These are phyloP conservation scores for Fragum whitleyi DNA, from an alignment of 2,888 invertebrate genomes.

Conservation along the genomic window DNA sequence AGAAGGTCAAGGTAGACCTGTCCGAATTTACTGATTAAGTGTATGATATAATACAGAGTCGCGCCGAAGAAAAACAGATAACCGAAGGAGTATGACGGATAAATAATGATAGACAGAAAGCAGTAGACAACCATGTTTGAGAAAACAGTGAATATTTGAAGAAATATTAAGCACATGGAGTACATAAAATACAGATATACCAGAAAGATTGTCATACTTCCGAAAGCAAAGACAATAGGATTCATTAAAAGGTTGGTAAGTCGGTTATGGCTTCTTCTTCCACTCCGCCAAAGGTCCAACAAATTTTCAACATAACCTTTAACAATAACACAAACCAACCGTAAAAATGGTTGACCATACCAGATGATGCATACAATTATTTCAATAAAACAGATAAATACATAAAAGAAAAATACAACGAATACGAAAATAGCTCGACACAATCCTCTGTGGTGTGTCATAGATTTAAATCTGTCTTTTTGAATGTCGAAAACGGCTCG, in stretches of 20 bases:
- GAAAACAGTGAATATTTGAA: constrained; percentile 43
- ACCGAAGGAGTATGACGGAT: constrained; percentile 42
- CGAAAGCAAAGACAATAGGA: constrained; percentile 9
- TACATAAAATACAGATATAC: constrained; percentile 36
- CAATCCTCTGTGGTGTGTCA: neutral
- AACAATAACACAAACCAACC: constrained; percentile 30
- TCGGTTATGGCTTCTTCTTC: neutral
- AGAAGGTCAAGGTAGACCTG: constrained; percentile 43
- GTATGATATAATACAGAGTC: constrained; percentile 46
- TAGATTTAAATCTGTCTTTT: neutral
- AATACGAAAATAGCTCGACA: neutral
- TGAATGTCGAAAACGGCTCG: constrained; percentile 34
- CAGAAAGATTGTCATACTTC: neutral
- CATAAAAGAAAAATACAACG: constrained; percentile 11
- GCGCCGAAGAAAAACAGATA: constrained; percentile 49
- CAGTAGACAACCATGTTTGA: constrained; percentile 49
- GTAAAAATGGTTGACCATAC: constrained; percentile 37
- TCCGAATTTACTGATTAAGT: constrained; percentile 41
- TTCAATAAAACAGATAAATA: constrained; percentile 38
- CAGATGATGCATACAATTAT: constrained; percentile 28
- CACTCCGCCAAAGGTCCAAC: neutral
- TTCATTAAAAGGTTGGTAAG: constrained; percentile 7
- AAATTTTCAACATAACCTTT: constrained; percentile 32
- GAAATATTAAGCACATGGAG: constrained; percentile 41
- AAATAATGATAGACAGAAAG: constrained; percentile 49